Percentiles rank a stretch among this genome's conserved stretches.
Conservation (phyloP, 2,113 vertebrate genomes). For the Ceratotherium simum region DNA sequence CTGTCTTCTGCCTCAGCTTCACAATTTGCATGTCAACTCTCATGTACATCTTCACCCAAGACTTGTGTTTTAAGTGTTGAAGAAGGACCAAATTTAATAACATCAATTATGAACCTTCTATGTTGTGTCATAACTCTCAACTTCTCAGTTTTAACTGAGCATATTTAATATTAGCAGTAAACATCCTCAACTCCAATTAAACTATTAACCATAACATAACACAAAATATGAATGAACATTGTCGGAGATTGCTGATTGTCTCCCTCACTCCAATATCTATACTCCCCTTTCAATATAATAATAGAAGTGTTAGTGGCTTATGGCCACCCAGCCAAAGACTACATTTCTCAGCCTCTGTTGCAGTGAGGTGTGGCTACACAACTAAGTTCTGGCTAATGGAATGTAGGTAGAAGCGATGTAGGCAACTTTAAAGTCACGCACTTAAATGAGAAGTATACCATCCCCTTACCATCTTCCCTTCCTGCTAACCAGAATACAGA, state of each 20-base stretch:
- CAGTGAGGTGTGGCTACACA: not conserved
- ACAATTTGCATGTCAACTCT: not conserved
- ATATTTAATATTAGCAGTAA: not conserved
- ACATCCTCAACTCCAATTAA: not conserved
- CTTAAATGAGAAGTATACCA: not conserved
- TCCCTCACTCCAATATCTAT: not conserved
- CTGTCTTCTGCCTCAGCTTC: constrained; percentile 27
- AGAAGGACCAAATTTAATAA: constrained; percentile 5
- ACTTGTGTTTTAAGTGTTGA: not conserved
- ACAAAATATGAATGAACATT: constrained; percentile 10
- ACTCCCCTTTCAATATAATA: not conserved
- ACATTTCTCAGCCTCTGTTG: not conserved
- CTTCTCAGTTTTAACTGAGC: not conserved
- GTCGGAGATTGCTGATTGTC: not conserved
- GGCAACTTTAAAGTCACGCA: not conserved
- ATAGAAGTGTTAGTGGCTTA: not conserved
- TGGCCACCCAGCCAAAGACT: not conserved
- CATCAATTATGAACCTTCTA: not conserved
- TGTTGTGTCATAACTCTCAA: not conserved
- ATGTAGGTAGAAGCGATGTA: not conserved
- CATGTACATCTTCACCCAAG: not conserved
- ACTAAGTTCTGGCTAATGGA: not conserved
- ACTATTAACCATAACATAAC: not conserved
- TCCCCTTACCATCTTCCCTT: not conserved
- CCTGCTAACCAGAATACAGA: not conserved